Evolutionary conservation across 2,113 vertebrate genomes (phyloP).

Genomic region (Drymodes brunneopygia): DNA sequence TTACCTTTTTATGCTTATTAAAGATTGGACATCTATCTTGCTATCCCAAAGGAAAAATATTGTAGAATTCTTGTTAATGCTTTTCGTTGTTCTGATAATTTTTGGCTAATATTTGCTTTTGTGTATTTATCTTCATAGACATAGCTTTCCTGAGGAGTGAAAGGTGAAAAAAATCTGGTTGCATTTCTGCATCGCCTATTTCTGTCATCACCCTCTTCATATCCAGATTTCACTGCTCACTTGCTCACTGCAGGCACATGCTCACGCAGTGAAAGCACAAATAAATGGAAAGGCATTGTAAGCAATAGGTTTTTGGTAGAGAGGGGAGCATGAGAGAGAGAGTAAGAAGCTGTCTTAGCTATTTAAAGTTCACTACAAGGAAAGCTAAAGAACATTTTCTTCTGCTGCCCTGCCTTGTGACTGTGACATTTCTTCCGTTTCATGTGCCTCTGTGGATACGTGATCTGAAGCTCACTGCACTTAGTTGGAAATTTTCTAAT

Average conservation of each 20-base stretch:
- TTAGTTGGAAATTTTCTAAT: not conserved
- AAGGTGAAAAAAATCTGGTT: not conserved
- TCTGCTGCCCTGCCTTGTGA: not conserved
- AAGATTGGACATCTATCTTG: not conserved
- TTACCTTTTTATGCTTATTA: not conserved
- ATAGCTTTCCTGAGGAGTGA: not conserved
- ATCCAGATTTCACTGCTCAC: not conserved
- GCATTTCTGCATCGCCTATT: not conserved
- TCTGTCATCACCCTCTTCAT: not conserved
- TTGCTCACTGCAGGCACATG: not conserved
- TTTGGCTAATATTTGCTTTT: not conserved
- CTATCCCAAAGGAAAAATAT: not conserved
- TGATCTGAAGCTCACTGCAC: not conserved
- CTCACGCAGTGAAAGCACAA: not conserved
- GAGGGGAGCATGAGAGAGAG: not conserved
- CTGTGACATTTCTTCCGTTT: not conserved
- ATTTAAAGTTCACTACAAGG: not conserved
- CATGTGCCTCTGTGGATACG: not conserved
- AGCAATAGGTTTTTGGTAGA: not conserved
- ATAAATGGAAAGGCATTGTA: not conserved
- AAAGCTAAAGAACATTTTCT: not conserved
- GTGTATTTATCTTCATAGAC: not conserved
- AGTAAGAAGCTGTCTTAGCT: not conserved
- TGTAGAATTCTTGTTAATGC: not conserved
- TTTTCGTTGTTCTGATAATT: not conserved